Evolutionary conservation across 1,140 invertebrate genomes (phyloP).

Genomic region (Drosophila santomea): DNA sequence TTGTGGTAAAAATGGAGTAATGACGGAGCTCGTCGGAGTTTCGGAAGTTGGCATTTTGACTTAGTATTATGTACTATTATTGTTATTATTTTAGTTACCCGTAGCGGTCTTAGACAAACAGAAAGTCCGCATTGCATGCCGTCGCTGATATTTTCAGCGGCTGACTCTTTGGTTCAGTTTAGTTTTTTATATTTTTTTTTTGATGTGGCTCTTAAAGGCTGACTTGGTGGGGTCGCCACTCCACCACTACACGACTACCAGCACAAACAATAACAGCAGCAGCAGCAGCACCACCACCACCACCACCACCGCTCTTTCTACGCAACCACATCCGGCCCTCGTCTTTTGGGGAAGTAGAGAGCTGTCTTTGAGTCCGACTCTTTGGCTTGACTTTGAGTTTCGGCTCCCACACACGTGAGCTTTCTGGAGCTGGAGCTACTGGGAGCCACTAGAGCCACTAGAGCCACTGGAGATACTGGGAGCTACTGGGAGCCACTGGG

Average conservation of each 20-base stretch:
- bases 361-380: constrained; percentile 1
- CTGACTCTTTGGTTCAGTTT: neutral
- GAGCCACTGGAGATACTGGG: too few relatives aligned
- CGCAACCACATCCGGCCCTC: constrained; percentile 74
- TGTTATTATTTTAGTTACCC: constrained; percentile 68
- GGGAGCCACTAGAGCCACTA: too few relatives aligned
- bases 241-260: neutral
- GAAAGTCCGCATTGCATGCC: constrained; percentile 60
- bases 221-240: constrained; percentile 19
- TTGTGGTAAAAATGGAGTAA: constrained; percentile 69
- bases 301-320: constrained; percentile 39
- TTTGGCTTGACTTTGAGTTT: constrained; percentile 11
- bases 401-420: constrained; percentile 25
- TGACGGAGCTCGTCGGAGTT: constrained; percentile 46
- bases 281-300: neutral
- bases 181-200: neutral
- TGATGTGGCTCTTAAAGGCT: constrained; percentile 6
- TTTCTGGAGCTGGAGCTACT: neutral
- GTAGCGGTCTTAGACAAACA: constrained; percentile 58
- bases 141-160: constrained; percentile 30
- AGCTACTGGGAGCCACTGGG: too few relatives aligned
- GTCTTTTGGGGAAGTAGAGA: constrained; percentile 18
- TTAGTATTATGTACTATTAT: constrained; percentile 76
- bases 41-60: constrained; percentile 74
- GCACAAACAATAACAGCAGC: neutral